Conservation (phyloP, 2,888 invertebrate genomes). For the Euplexia lucipara region DNA sequence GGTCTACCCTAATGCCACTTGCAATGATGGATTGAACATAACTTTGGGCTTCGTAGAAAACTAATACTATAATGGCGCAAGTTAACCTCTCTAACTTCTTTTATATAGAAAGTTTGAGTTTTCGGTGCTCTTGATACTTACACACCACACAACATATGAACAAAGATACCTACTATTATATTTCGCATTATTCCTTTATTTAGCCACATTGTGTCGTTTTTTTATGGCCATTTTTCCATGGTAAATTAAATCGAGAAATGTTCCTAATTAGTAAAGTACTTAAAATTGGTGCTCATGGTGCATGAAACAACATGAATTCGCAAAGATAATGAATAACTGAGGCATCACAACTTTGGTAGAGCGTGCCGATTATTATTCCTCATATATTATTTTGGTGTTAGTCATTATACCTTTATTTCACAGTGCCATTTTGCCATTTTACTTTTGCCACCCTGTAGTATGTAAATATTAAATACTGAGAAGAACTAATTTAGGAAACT, state of each 20-base stretch:
- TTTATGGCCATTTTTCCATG: no score
- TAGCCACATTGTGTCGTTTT: no score
- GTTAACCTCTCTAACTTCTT: slow-evolving; percentile 8
- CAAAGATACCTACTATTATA: no score
- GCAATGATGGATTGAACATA: slow-evolving; percentile 72
- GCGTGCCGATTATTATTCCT: slow-evolving; percentile 21
- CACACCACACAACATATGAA: no score
- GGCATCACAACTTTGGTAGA: slow-evolving; percentile 27
- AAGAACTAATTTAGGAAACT: not conserved
- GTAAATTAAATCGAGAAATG: not conserved
- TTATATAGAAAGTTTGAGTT: slow-evolving; percentile 23
- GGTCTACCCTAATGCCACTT: slow-evolving; percentile 70
- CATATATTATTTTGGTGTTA: no score
- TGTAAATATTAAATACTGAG: not conserved
- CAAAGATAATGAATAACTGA: slow-evolving; percentile 28
- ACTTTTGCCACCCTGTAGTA: slow-evolving; percentile 10
- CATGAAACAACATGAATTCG: slow-evolving; percentile 13
- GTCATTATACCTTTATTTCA: slow-evolving; percentile 26
- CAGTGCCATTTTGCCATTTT: no score
- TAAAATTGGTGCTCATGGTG: not conserved
- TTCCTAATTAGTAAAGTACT: slow-evolving; percentile 16
- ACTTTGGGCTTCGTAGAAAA: slow-evolving; percentile 36
- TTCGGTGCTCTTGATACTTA: slow-evolving; percentile 7
- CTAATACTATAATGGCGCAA: slow-evolving; percentile 31
- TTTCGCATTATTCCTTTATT: not conserved